phyloP scores from a whole-genome alignment of 2,888 invertebrate genomes.

The Plusia festucae region DNA sequence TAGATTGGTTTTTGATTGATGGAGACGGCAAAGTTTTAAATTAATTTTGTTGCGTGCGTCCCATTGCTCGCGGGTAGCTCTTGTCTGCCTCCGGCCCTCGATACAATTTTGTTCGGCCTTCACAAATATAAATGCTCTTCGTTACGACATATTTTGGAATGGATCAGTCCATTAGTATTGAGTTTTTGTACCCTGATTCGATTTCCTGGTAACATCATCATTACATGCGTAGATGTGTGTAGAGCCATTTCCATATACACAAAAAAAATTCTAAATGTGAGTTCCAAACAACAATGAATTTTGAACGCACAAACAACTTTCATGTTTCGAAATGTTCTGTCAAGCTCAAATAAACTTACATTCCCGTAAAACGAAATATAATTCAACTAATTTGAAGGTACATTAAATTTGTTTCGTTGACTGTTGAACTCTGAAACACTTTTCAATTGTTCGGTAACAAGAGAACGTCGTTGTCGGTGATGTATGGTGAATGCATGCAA shows the following conservation, averaged over 20 bases:
- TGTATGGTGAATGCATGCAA: slow-evolving; percentile 8
- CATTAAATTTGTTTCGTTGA: slow-evolving; percentile 24
- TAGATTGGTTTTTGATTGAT: slow-evolving; percentile 86
- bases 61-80: slow-evolving; percentile 36
- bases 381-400: slow-evolving; percentile 18
- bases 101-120: slow-evolving; percentile 64
- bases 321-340: slow-evolving; percentile 24
- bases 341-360: slow-evolving; percentile 39
- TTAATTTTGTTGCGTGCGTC: slow-evolving; percentile 69
- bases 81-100: slow-evolving; percentile 30
- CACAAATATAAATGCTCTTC: slow-evolving; percentile 60
- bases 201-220: slow-evolving; percentile 1
- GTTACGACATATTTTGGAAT: slow-evolving; percentile 54
- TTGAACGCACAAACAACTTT: slow-evolving; percentile 30
- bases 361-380: slow-evolving; percentile 30
- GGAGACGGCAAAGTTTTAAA: slow-evolving; percentile 80
- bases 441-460: slow-evolving; percentile 17
- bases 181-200: neutral
- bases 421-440: slow-evolving; percentile 19
- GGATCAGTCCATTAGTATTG: slow-evolving; percentile 34
- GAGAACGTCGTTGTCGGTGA: neutral
- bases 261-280: slow-evolving; percentile 29
- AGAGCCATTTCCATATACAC: neutral
- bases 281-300: slow-evolving; percentile 26
- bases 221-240: neutral